These are phyloP conservation scores for Coryphaenoides rupestris DNA, from an alignment of 2,113 vertebrate species.

Conservation along the genomic window DNA sequence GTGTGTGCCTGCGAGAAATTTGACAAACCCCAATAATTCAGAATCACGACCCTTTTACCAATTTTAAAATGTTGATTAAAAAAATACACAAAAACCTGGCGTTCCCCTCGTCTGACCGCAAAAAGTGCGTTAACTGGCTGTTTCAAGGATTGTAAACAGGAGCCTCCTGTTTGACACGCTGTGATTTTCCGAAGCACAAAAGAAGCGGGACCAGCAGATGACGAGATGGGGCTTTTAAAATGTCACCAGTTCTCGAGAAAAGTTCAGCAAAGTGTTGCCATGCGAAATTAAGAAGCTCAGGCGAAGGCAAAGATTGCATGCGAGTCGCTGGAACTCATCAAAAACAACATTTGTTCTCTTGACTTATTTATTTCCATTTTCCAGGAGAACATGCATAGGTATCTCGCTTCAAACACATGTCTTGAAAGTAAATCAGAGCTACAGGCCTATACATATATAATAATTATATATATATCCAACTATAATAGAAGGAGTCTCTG, in stretches of 20 bases:
- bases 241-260: conserved; percentile 51
- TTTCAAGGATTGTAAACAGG: conserved; percentile 1
- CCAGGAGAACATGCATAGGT: conserved; percentile 21
- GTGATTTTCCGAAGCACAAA: conserved; percentile 1
- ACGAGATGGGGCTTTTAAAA: conserved; percentile 53
- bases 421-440: neutral
- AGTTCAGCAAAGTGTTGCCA: conserved; percentile 60
- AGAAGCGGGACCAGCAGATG: conserved; percentile 17
- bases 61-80: neutral
- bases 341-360: conserved; percentile 67
- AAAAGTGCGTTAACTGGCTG: conserved; percentile 2
- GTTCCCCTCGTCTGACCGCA: neutral
- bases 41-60: too few species aligned
- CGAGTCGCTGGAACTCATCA: conserved; percentile 52
- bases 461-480: too few species aligned
- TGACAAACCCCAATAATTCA: too few species aligned
- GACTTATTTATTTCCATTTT: conserved; percentile 67
- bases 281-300: conserved; percentile 65
- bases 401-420: neutral
- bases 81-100: neutral
- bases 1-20: too few species aligned
- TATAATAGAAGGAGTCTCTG: too few species aligned
- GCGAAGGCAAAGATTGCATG: conserved; percentile 38
- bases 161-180: conserved; percentile 11
- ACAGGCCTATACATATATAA: neutral